Percentiles rank a stretch among this genome's conserved stretches.
These are phyloP conservation scores for Falco peregrinus DNA, from an alignment of 2,797 vertebrate genomes.

Conservation along the genomic window DNA sequence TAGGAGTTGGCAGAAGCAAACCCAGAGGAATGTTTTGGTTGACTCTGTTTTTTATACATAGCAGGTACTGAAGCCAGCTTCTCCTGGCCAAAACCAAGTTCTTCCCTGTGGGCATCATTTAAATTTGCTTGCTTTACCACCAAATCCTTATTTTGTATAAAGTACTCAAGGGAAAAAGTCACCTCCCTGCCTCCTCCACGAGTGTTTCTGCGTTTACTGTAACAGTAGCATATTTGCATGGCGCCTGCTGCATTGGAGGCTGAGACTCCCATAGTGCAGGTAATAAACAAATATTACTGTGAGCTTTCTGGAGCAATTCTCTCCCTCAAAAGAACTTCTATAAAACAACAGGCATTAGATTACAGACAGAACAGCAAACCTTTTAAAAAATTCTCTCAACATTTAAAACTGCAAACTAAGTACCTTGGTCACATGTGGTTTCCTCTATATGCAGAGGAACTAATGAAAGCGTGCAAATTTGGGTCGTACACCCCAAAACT, in stretches of 20 bases:
- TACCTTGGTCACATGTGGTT: neutral
- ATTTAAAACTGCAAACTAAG: neutral
- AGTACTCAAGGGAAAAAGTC: conserved; percentile 11
- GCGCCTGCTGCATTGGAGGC: neutral
- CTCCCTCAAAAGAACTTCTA: conserved; percentile 7
- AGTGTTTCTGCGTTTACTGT: neutral
- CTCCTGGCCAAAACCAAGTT: conserved; percentile 46
- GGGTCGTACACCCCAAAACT: neutral
- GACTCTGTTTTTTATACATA: conserved; percentile 24
- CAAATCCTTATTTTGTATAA: conserved; percentile 45
- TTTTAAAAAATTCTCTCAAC: neutral
- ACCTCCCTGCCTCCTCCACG: neutral
- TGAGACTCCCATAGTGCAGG: neutral
- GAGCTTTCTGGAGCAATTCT: conserved; percentile 11
- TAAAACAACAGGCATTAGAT: conserved; percentile 26
- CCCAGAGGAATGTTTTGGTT: conserved; percentile 37
- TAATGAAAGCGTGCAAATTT: conserved; percentile 13
- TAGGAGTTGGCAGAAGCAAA: neutral
- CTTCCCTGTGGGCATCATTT: conserved; percentile 42
- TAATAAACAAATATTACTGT: conserved; percentile 42
- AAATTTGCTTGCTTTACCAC: conserved; percentile 60
- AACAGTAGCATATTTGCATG: conserved; percentile 29
- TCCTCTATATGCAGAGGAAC: neutral
- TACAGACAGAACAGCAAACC: neutral
- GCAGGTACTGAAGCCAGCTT: conserved; percentile 7